phyloP scores from a whole-genome alignment of 92 coral and sea anemone genomes.

The Umimayanthus chanpuru region DNA sequence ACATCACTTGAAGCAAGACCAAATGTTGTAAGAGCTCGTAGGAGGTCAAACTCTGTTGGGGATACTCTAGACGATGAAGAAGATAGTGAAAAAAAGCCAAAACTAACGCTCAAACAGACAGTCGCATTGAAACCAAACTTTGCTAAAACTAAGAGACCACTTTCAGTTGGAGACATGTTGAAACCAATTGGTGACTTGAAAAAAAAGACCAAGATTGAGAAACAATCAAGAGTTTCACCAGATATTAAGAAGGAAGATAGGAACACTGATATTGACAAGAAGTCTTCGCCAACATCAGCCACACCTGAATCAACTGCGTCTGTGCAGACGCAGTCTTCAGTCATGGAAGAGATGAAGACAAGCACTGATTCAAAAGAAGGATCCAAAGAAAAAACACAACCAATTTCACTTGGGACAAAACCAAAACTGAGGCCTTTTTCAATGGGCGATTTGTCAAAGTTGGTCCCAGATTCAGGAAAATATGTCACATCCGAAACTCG shows the following conservation, averaged over 20 bases:
- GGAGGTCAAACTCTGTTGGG: constrained; percentile 25
- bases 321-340: not conserved
- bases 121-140: constrained; percentile 37
- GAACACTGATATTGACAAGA: not conserved
- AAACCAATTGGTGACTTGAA: not conserved
- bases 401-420: not conserved
- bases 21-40: constrained; percentile 2
- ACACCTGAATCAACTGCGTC: not conserved
- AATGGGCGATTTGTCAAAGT: constrained; percentile 31
- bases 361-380: not conserved
- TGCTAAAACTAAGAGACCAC: constrained; percentile 20
- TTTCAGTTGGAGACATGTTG: constrained; percentile 25
- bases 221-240: not conserved
- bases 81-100: not conserved
- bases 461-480: constrained; percentile 7
- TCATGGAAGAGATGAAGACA: not conserved
- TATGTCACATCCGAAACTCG: not conserved
- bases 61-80: constrained; percentile 16
- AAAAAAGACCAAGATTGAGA: not conserved
- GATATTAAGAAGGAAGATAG: not conserved
- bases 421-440: constrained; percentile 19
- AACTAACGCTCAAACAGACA: not conserved
- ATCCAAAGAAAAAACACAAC: not conserved
- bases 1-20: constrained; percentile 12
- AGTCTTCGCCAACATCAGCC: not conserved